Conservation (phyloP, 2,888 invertebrate genomes). For the Drosophila vallismaia region DNA sequence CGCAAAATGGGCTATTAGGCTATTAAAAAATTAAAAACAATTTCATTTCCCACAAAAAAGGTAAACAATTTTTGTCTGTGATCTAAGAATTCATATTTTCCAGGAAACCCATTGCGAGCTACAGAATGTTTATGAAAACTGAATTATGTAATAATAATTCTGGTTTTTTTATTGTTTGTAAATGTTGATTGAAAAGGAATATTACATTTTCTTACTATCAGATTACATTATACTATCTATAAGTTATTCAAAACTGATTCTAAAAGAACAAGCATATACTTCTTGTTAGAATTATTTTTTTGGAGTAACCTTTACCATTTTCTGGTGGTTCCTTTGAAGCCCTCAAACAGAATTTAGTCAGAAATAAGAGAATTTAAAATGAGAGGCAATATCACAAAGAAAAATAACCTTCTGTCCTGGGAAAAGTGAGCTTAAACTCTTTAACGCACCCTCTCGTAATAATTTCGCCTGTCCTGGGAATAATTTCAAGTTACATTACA, state of each 20-base stretch:
- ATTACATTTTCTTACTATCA: not conserved
- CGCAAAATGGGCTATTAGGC: conserved; percentile 6
- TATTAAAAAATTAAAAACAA: conserved; percentile 15
- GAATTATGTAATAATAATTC: not conserved
- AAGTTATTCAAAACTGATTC: too few relatives aligned
- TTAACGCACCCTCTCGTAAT: not conserved
- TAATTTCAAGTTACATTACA: conserved; percentile 5
- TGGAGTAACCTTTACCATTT: not conserved
- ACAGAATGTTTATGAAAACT: not conserved
- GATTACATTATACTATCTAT: too few relatives aligned
- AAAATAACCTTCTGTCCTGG: not conserved
- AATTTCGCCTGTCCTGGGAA: conserved; percentile 1
- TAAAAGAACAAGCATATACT: not conserved
- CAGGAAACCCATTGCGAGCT: not conserved
- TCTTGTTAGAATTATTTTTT: not conserved
- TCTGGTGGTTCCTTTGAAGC: not conserved
- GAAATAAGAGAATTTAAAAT: not conserved
- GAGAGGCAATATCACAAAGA: not conserved
- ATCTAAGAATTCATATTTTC: conserved; percentile 1
- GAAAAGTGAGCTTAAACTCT: not conserved
- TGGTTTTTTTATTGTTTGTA: not conserved
- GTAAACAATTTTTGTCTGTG: conserved; percentile 24
- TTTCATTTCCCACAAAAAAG: conserved; percentile 2
- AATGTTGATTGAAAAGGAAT: not conserved
- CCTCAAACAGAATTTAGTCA: not conserved